These are phyloP conservation scores for Ecliptopera silaceata DNA, from an alignment of 2,888 invertebrate species.

Conservation along the genomic window DNA sequence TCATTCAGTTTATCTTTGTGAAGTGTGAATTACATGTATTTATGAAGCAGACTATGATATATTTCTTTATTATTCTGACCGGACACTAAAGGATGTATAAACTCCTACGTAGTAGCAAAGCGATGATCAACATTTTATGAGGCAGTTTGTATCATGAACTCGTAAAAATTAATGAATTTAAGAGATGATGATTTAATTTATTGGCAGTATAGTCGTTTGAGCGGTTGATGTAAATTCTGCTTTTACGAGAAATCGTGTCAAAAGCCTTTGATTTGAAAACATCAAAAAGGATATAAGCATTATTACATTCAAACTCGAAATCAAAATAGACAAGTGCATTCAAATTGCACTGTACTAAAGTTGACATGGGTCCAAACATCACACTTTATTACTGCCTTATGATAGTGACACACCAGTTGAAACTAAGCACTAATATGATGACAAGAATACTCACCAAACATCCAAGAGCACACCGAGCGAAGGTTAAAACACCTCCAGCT, in stretches of 20 bases:
- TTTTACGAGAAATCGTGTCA: too few relatives aligned
- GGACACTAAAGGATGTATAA: neutral
- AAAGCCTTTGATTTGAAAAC: too few relatives aligned
- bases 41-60: neutral
- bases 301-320: too few relatives aligned
- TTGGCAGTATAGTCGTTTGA: neutral
- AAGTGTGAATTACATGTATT: neutral
- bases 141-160: conserved; percentile 22
- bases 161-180: conserved; percentile 10
- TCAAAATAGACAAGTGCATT: too few relatives aligned
- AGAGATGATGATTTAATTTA: conserved; percentile 5
- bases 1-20: neutral
- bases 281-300: too few relatives aligned
- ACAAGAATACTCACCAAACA: conserved; percentile 88
- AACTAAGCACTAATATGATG: too few relatives aligned
- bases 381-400: too few relatives aligned
- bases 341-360: too few relatives aligned
- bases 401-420: too few relatives aligned
- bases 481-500: conserved; percentile 96
- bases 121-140: conserved; percentile 23
- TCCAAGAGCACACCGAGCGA: conserved; percentile 96
- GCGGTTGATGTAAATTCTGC: too few relatives aligned
- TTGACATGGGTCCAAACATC: too few relatives aligned
- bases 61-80: neutral
- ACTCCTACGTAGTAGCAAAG: conserved; percentile 4